Evolutionary conservation across 2,888 invertebrate species (phyloP).

Genomic region (Hemithea aestivaria): DNA sequence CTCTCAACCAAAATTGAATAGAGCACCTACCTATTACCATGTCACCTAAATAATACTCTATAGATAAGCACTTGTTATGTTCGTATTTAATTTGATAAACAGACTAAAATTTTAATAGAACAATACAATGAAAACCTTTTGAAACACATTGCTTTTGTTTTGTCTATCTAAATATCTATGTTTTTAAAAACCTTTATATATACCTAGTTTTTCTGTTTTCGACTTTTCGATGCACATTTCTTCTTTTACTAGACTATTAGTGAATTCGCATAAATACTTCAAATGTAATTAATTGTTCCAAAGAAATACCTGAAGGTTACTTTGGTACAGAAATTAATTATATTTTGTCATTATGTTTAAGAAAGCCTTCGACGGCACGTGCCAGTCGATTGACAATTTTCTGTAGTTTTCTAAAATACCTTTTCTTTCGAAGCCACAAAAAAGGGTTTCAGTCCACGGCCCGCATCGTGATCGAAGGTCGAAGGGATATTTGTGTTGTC

Average conservation of each 20-base stretch:
- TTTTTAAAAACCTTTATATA: no score
- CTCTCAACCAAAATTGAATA: no score
- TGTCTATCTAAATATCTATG: no score
- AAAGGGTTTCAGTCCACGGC: constrained; percentile 2
- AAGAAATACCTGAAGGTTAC: constrained; percentile 11
- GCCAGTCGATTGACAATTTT: constrained; percentile 15
- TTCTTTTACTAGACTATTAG: constrained; percentile 1
- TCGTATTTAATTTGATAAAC: no score
- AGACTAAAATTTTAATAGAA: no score
- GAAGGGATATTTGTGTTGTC: no score
- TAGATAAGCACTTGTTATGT: no score
- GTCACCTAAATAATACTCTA: no score
- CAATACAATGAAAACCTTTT: background rate
- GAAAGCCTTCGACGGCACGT: constrained; percentile 18
- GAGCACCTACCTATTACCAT: no score
- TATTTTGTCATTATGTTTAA: constrained; percentile 22
- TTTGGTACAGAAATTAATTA: constrained; percentile 23
- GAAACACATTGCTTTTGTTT: background rate
- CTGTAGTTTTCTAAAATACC: constrained; percentile 9
- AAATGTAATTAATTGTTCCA: constrained; percentile 8
- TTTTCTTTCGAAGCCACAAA: constrained; percentile 2
- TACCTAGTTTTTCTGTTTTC: no score
- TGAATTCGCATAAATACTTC: constrained; percentile 10
- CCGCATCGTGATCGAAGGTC: background rate
- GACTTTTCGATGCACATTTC: no score